Conservation (phyloP, 2,888 invertebrate species). For the Hesperia comma region DNA sequence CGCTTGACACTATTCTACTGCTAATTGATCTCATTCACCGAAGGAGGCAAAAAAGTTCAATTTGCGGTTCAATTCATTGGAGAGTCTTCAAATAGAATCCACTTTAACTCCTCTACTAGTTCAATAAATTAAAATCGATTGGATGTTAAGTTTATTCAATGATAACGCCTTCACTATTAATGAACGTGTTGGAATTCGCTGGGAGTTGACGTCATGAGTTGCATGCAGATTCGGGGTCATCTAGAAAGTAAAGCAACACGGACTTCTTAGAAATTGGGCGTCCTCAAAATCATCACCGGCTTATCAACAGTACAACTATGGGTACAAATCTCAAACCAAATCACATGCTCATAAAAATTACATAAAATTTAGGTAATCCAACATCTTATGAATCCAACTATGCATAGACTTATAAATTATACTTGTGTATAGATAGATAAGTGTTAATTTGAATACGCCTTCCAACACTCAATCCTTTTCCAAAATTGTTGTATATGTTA, state of each 20-base stretch:
- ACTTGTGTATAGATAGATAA: too few relatives aligned
- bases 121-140: background rate
- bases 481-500: too few relatives aligned
- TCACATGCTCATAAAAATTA: too few relatives aligned
- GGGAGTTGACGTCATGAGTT: background rate
- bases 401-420: too few relatives aligned
- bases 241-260: background rate
- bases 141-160: background rate
- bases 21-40: background rate
- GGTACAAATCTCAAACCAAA: too few relatives aligned
- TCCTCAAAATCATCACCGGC: background rate
- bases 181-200: background rate
- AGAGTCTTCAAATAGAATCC: background rate
- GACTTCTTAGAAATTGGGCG: background rate
- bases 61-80: background rate
- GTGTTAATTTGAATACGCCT: too few relatives aligned
- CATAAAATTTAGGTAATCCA: too few relatives aligned
- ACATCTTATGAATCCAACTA: too few relatives aligned
- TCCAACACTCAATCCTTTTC: too few relatives aligned
- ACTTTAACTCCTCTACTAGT: background rate
- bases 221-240: constrained; percentile 4
- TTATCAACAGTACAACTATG: too few relatives aligned
- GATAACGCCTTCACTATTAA: background rate
- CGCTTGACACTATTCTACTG: too few relatives aligned
- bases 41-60: background rate